These are phyloP conservation scores for Anoplius nigerrimus DNA, from an alignment of 2,888 invertebrate species.

Conservation along the genomic window DNA sequence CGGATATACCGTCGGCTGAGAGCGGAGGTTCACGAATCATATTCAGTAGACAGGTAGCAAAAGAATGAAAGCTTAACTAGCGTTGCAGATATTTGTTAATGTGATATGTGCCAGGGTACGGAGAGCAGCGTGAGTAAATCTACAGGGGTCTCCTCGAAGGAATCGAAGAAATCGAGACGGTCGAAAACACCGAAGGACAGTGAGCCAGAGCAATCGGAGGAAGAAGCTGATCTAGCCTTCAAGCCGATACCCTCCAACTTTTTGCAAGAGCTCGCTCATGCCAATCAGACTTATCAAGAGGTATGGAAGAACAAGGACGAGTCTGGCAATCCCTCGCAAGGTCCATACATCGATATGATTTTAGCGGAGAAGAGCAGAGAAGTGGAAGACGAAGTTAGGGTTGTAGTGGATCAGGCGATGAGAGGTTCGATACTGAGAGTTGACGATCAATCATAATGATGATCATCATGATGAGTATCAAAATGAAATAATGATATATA, in stretches of 20 bases:
- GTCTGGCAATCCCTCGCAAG: constrained; percentile 83
- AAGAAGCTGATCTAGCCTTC: constrained; percentile 81
- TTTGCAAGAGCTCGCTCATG: constrained; percentile 82
- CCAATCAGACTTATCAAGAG: constrained; percentile 88
- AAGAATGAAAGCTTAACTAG: background rate
- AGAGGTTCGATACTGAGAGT: constrained; percentile 72
- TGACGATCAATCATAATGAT: too few species aligned
- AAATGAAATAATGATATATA: too few species aligned
- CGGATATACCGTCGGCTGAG: constrained; percentile 94
- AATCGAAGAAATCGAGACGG: constrained; percentile 85
- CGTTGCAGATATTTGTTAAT: background rate
- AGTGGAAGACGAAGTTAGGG: constrained; percentile 88
- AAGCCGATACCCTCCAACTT: constrained; percentile 84
- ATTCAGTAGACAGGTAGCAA: constrained; percentile 83
- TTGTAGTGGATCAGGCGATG: constrained; percentile 88
- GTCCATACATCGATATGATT: constrained; percentile 88
- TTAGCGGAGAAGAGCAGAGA: constrained; percentile 88
- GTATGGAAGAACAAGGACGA: constrained; percentile 91
- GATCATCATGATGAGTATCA: too few species aligned
- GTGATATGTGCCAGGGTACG: constrained; percentile 76
- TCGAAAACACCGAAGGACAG: constrained; percentile 83
- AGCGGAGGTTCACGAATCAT: constrained; percentile 91
- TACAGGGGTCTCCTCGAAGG: constrained; percentile 83
- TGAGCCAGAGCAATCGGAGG: constrained; percentile 78
- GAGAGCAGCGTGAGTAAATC: constrained; percentile 89